A percentile compares a stretch with the other conserved stretches of the same genome.
Conservation (phyloP, 2,113 vertebrate genomes). For the Electrona antarctica region DNA sequence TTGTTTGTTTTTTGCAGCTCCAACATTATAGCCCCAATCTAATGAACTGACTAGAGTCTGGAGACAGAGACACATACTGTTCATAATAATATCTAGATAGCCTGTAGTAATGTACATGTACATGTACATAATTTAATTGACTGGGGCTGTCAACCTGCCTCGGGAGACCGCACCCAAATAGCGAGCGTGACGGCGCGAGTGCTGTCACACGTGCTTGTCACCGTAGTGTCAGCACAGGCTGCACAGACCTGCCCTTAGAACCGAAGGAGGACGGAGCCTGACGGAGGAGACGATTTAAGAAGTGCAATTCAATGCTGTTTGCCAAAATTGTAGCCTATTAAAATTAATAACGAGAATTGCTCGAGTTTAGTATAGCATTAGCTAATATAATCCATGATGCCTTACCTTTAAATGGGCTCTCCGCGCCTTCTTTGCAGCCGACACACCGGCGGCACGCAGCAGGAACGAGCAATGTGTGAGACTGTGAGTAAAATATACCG, state of each 20-base stretch:
- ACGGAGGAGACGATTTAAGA: not conserved
- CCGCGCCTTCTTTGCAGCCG: conserved; percentile 4
- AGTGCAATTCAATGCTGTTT: not conserved
- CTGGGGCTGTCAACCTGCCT: not conserved
- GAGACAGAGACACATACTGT: too few relatives aligned
- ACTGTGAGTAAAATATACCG: not conserved
- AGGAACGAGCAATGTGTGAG: conserved; percentile 2
- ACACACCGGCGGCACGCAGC: conserved; percentile 10
- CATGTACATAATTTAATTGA: too few relatives aligned
- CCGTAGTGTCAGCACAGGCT: too few relatives aligned
- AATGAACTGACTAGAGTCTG: too few relatives aligned
- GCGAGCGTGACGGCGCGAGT: not conserved
- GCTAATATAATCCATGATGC: not conserved
- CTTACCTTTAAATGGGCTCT: conserved; percentile 40
- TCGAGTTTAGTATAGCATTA: not conserved
- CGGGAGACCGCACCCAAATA: conserved; percentile 47
- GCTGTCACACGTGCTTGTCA: conserved; percentile 9
- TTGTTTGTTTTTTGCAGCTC: too few relatives aligned
- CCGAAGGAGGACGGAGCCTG: not conserved
- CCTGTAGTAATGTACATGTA: too few relatives aligned
- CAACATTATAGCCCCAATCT: too few relatives aligned
- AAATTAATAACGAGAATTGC: not conserved
- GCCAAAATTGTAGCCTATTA: not conserved
- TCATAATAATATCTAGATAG: too few relatives aligned
- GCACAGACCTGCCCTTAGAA: not conserved